Percentiles rank a stretch among this genome's conserved stretches.
Evolutionary conservation across 2,113 vertebrate species (phyloP).

Genomic region (Tauraco erythrolophus): DNA sequence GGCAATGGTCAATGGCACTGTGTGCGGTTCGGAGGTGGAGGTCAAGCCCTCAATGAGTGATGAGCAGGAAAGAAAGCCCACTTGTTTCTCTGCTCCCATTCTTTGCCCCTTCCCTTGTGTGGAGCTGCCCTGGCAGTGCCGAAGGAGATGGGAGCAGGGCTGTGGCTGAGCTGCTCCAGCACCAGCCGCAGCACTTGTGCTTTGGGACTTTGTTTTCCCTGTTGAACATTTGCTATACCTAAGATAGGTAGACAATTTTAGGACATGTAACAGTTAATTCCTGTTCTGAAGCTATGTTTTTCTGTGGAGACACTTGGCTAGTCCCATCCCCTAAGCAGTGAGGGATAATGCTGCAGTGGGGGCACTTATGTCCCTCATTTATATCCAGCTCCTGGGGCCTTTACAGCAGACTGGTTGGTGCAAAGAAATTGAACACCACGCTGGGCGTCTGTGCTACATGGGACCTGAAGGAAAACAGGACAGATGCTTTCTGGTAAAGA

Average conservation of each 20-base stretch:
- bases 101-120: neutral
- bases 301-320: neutral
- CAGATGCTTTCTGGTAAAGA: neutral
- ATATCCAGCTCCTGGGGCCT: neutral
- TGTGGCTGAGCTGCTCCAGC: neutral
- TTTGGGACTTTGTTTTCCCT: neutral
- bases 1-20: neutral
- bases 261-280: neutral
- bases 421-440: neutral
- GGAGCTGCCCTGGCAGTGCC: neutral
- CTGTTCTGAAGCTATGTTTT: neutral
- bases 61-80: neutral
- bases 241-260: neutral
- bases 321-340: neutral
- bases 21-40: neutral
- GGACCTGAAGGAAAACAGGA: neutral
- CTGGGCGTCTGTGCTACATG: neutral
- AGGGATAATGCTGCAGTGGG: neutral
- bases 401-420: neutral
- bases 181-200: neutral
- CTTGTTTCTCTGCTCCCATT: neutral
- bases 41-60: neutral
- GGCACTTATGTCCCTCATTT: neutral
- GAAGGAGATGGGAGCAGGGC: fast-evolving
- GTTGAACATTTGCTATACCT: neutral